Evolutionary conservation across 2,113 vertebrate genomes (phyloP).

Genomic region (Syrrhaptes paradoxus): DNA sequence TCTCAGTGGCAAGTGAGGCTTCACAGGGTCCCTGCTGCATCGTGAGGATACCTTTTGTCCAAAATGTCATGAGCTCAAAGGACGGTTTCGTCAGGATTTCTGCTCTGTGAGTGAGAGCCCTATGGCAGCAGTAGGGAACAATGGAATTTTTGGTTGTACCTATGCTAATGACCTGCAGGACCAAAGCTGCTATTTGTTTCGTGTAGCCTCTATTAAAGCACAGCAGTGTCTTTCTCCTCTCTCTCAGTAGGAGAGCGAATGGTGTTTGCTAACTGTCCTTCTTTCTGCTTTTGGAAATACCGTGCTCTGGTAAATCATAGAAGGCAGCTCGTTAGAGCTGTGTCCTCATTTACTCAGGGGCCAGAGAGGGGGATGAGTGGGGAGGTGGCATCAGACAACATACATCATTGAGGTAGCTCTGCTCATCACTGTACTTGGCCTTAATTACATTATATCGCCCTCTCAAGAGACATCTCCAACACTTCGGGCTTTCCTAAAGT

Average conservation of each 20-base stretch:
- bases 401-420: neutral
- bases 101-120: neutral
- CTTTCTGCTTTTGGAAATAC: neutral
- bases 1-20: neutral
- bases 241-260: neutral
- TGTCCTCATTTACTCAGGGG: neutral
- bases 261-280: slow-evolving; percentile 9
- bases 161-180: slow-evolving; percentile 30
- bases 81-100: neutral
- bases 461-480: neutral
- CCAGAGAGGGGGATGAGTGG: neutral
- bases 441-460: slow-evolving; percentile 10
- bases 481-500: neutral
- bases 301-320: neutral
- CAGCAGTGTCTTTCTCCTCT: neutral
- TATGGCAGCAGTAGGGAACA: neutral
- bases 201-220: neutral
- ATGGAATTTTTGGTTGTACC: slow-evolving; percentile 10
- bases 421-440: neutral
- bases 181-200: slow-evolving; percentile 18
- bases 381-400: neutral
- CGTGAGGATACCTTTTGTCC: neutral
- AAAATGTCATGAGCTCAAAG: neutral
- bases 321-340: neutral
- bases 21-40: neutral